Base-by-base conservation (phyloP, 2,797 vertebrate species). In the Falco cherrug region DNA sequence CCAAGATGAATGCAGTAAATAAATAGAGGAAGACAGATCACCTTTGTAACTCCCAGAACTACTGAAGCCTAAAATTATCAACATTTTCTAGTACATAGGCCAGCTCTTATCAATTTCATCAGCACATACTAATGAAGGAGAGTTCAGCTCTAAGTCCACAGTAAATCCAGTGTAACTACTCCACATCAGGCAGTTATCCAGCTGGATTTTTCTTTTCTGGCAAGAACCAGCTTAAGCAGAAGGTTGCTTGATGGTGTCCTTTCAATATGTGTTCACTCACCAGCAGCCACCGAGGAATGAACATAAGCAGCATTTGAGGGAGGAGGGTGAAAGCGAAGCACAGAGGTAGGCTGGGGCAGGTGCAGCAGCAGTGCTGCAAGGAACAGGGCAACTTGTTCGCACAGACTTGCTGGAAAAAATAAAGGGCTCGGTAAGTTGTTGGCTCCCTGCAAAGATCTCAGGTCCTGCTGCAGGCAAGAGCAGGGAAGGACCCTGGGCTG, bases 331-430 rank as follows among this genome's bases (percentile, higher is more conserved):
- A 33, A 5, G 13, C 0, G 22, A 53, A 73, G 33, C 48, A 21
- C 2, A 25, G 56, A 8, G 16, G 5, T 17, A 31, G 37, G 41
- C 41, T 50, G 47, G 68, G 54, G 31, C 12, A 45, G 45, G n/a
- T 26, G 39, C 63, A 76, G 79, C 35, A 19, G 22, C 0, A 7
- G 15, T 2, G 12, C 64, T 47, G 54, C 13, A 70, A 57, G 37
- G 59, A 71, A n/a, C 0, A 0, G 33, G 33, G 15, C 16, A 47
- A 21, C 20, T 54, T 3, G 0, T 59, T 37, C 7, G 0, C 3
- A 0, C 0, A 4, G 39, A 3, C n/a, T 59, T 1, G 0, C 2
- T 2, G 1, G 37, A 13, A 43, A 39, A 85, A 2, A 14, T 31
- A 56, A 17, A 51, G 74, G 24, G 63, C 59, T 83, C 31, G 4